phyloP scores from a whole-genome alignment of 2,797 vertebrate genomes.

The Rhadinocentrus ornatus region DNA sequence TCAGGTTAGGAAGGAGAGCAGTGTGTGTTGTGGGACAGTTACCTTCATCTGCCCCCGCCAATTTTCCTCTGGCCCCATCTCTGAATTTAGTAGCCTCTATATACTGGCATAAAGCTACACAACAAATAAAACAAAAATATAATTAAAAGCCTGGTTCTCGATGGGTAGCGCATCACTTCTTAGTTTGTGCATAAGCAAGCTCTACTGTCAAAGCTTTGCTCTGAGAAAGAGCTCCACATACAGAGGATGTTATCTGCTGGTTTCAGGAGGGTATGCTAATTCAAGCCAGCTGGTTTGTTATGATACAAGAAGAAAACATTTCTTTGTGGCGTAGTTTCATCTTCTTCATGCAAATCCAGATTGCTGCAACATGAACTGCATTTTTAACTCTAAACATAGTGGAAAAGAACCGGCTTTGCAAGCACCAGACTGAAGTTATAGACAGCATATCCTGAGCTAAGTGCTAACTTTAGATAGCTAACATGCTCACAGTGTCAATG shows the following conservation, averaged over 20 bases:
- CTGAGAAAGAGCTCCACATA: slow-evolving; percentile 28
- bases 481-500: background rate
- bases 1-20: slow-evolving; percentile 81
- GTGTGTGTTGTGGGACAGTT: slow-evolving; percentile 84
- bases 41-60: slow-evolving; percentile 94
- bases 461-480: slow-evolving; percentile 16
- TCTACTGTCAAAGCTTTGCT: slow-evolving; percentile 68
- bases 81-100: slow-evolving; percentile 99
- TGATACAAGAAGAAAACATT: slow-evolving; percentile 18
- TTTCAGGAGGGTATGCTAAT: slow-evolving; percentile 42
- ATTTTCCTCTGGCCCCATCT: slow-evolving; percentile 94
- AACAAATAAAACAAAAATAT: slow-evolving; percentile 96
- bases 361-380: slow-evolving; percentile 26
- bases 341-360: slow-evolving; percentile 48
- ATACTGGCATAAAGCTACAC: slow-evolving; percentile 99
- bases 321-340: slow-evolving; percentile 20
- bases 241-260: slow-evolving; percentile 8
- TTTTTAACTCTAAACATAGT: slow-evolving; percentile 1
- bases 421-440: background rate
- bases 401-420: slow-evolving; percentile 9
- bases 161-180: slow-evolving; percentile 74
- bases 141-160: slow-evolving; percentile 74
- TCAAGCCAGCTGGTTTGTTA: slow-evolving; percentile 33
- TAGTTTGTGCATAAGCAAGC: slow-evolving; percentile 46
- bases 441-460: background rate